Evolutionary conservation across 1,140 invertebrate genomes (phyloP), one percentile per base, ranked within the genome.

Genomic region (Odontomachus brunneus): DNA sequence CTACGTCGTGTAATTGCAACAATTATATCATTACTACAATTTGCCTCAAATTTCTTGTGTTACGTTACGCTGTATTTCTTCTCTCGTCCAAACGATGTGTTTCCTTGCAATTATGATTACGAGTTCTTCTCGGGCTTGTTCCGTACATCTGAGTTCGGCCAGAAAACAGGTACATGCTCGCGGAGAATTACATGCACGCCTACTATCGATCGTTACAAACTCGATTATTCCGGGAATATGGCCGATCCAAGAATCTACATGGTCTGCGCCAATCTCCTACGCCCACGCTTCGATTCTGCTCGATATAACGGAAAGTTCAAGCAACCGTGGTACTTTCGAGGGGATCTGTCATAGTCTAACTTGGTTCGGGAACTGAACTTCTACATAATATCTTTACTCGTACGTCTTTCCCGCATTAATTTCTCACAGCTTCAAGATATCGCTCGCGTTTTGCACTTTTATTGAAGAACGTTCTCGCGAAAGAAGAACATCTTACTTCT

Each of bases 221-320:
- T 48, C 57, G 67, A 74, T 51, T 73, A 82, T 65, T 74, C 29
- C 24, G 48, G 19, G 55, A 72, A 26, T 51, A 67, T 82, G 62
- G 12, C 9, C 17, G 63, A 73, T 73, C 26, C 38, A 59, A 14
- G 51, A 51, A 66, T 72, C 33, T 60, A 51, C 81, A 55, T n/a
- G 4, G 48, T 33, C 24, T 51, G 19, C 48, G 60, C 57, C 51
- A 67, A 84, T 55, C 57, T 48, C 29, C 24, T 69, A 69, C 48
- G 85, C 85, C 72, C 71, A 83, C 80, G 67, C 81, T 33, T 76
- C 15, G 53, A 55, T 76, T 83, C 74, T 86, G 38, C 24, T 33
- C 44, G 51, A 53, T 63, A 19, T 71, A 38, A 74, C 78, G 75
- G 82, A 84, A 82, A 82, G 84, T 86, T 85, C 71, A 44, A 38